Conservation (phyloP, 2,113 vertebrate species). For the Lampris incognitus region DNA sequence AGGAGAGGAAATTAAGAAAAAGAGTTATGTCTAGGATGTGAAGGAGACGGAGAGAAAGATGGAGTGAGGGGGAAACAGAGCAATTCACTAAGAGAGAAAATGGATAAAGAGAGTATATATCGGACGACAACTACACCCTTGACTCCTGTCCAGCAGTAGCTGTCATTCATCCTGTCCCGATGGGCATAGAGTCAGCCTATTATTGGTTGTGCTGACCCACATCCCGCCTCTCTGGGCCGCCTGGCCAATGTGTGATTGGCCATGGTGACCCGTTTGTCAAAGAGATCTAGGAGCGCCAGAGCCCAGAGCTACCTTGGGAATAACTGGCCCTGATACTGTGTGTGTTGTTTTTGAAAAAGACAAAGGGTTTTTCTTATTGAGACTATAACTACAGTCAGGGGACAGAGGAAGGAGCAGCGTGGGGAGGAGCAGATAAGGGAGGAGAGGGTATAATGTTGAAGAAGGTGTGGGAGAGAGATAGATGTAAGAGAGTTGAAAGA, state of each 20-base stretch:
- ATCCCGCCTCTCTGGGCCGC: conserved; percentile 72
- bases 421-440: conserved; percentile 31
- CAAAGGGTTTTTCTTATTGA: conserved; percentile 63
- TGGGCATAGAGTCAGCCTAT: conserved; percentile 38
- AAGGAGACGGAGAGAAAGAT: conserved; percentile 47
- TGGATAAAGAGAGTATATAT: neutral
- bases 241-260: conserved; percentile 78
- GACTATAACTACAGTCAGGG: conserved; percentile 50
- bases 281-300: conserved; percentile 74
- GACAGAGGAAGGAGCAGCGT: conserved; percentile 17
- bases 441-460: conserved; percentile 5
- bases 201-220: conserved; percentile 67
- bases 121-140: conserved; percentile 76
- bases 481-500: neutral
- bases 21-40: conserved; percentile 41
- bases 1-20: conserved; percentile 15
- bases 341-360: conserved; percentile 67
- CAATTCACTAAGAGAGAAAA: conserved; percentile 12
- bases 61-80: conserved; percentile 49
- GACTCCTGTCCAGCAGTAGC: conserved; percentile 76
- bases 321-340: conserved; percentile 76
- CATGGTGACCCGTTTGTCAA: conserved; percentile 75
- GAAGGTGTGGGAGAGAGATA: neutral
- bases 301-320: conserved; percentile 69
- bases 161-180: conserved; percentile 72